Evolutionary conservation across 1,140 invertebrate species (phyloP).

Genomic region (Nylanderia fulva): DNA sequence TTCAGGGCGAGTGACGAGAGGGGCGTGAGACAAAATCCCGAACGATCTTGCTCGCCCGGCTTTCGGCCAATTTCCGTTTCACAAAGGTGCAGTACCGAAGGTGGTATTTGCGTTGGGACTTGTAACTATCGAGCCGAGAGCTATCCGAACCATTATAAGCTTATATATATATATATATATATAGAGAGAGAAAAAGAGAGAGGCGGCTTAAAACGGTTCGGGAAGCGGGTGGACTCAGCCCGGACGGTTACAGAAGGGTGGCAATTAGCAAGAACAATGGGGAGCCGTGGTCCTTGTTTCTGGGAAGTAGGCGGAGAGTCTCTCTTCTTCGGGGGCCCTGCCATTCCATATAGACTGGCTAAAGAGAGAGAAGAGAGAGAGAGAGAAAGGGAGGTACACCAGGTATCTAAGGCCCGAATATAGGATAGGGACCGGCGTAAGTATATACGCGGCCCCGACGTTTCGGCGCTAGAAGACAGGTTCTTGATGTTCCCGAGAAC

Average conservation of each 20-base stretch:
- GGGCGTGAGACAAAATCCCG: slow-evolving; percentile 7
- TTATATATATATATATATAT: no score
- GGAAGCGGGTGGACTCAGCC: slow-evolving; percentile 23
- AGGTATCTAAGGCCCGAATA: slow-evolving; percentile 63
- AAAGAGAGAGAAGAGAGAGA: no score
- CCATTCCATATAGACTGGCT: slow-evolving; percentile 15
- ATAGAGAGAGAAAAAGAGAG: slow-evolving; percentile 8
- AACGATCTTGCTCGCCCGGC: slow-evolving; percentile 11
- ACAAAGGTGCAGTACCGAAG: slow-evolving; percentile 66
- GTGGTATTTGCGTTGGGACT: slow-evolving; percentile 76
- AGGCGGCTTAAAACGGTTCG: slow-evolving; percentile 31
- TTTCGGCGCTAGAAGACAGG: slow-evolving; percentile 77
- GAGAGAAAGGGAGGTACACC: neutral
- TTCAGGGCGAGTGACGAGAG: neutral
- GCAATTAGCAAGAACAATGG: slow-evolving; percentile 84
- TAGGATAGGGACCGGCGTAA: slow-evolving; percentile 35
- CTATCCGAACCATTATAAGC: slow-evolving; percentile 70
- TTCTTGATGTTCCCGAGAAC: slow-evolving; percentile 72
- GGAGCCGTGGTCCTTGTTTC: slow-evolving; percentile 76
- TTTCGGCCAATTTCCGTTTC: slow-evolving; percentile 72
- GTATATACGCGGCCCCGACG: slow-evolving; percentile 54
- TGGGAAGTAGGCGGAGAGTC: slow-evolving; percentile 77
- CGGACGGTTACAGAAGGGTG: slow-evolving; percentile 72
- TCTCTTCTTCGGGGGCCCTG: slow-evolving; percentile 54
- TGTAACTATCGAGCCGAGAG: slow-evolving; percentile 70